A percentile compares a stretch with the other conserved stretches of the same genome.
Conservation (phyloP, 92 coral and sea anemone species). For the Plumapathes pennacea region DNA sequence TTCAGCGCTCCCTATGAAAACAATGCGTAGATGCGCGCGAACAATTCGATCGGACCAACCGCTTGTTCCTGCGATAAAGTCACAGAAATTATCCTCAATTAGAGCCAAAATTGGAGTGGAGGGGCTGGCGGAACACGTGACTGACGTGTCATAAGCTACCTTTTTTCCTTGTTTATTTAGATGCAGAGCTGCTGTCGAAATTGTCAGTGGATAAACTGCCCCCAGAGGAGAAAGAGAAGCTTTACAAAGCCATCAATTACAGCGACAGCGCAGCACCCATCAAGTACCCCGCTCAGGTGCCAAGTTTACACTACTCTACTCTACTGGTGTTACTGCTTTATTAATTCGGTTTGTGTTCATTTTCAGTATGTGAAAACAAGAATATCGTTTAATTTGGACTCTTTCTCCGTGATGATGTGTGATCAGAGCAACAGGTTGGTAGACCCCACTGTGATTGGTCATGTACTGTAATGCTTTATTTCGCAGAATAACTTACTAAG, state of each 20-base stretch:
- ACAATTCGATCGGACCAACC: too few relatives aligned
- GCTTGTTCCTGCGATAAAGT: too few relatives aligned
- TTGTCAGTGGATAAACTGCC: conserved; percentile 72
- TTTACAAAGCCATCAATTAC: conserved; percentile 90
- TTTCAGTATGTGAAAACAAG: conserved; percentile 50
- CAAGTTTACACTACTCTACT: too few relatives aligned
- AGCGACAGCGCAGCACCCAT: conserved; percentile 67
- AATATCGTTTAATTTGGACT: conserved; percentile 56
- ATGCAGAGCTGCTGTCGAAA: conserved; percentile 43
- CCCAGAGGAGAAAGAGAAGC: conserved; percentile 78
- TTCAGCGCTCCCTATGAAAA: too few relatives aligned
- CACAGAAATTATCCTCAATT: too few relatives aligned
- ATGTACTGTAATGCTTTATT: background rate
- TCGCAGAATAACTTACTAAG: too few relatives aligned
- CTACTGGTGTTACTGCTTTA: too few relatives aligned
- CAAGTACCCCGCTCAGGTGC: conserved; percentile 84
- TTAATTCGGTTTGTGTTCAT: background rate
- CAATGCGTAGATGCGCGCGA: too few relatives aligned
- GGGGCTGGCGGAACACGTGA: too few relatives aligned
- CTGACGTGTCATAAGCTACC: too few relatives aligned
- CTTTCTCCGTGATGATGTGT: conserved; percentile 34
- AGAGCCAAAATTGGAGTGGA: too few relatives aligned
- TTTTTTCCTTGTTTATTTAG: conserved; percentile 18
- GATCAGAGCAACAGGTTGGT: conserved; percentile 48
- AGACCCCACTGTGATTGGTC: background rate